Base-by-base conservation (phyloP, 1,140 invertebrate species). In the Paralvinella palmiformis region DNA sequence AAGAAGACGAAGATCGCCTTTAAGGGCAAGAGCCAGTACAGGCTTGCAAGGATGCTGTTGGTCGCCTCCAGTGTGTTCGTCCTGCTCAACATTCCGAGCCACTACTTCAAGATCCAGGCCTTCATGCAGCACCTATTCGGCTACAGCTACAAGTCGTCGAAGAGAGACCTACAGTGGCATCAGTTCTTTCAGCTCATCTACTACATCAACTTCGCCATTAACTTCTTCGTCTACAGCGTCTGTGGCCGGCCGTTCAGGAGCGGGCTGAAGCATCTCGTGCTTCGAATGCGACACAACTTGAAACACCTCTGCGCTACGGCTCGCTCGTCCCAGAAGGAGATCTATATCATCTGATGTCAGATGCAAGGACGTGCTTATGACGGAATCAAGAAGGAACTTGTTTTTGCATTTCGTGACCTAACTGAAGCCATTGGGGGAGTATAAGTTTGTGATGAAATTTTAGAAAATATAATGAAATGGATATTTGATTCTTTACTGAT, bases 161-260 rank as follows among this genome's bases (percentile, higher is more conserved):
- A 65, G 7, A n/a, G 50, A 3, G 68, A 85, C 1, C 83, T 81
- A 79, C 75, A 83, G 0, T 71, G 85, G 22, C 87, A 88, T 67
- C 84, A 86, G 60, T 78, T 83, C 60, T 78, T 74, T 64, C 85
- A 81, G 66, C 74, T 81, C 20, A 78, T 89, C 17, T 92, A 89
- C 77, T 85, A 90, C 69, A 87, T 87, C 17, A 91, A 91, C 76
- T 92, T 91, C 71, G 89, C 88, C 60, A 88, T 91, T 50, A 92
- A 92, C 81, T 91, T 93, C 75, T 83, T 89, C n/a, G 82, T 92
- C 32, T 92, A 92, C 78, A 89, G 90, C 71, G 83, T 89, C 64
- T 88, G 85, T 71, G 90, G 90, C 1, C 86, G 89, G 73, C 91
- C 91, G 81, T 93, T 92, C 76, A 81, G 90, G 31, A 84, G 84